Base-by-base conservation (phyloP, 1,140 invertebrate genomes). In the Hormaphis cornu region DNA sequence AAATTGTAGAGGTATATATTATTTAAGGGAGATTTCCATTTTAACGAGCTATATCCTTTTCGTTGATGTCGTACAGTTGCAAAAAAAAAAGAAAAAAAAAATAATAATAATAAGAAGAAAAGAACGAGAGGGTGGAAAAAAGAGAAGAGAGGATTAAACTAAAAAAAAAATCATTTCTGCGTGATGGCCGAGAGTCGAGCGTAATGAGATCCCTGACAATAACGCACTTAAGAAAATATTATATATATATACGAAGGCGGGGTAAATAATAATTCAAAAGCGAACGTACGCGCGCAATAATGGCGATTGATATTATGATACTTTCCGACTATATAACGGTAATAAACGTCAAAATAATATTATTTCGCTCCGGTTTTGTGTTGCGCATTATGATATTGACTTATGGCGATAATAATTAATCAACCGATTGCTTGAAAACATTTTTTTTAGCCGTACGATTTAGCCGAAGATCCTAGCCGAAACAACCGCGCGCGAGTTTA, bases 11-110 rank as follows among this genome's bases (percentile, higher is more conserved):
- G n/a, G n/a, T n/a, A n/a, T n/a, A n/a, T n/a, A n/a, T n/a, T 37
- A 58, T 58, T 7, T 37, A 16, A 40, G 54, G 7, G 24, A 40
- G 52, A 54, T 54, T 35, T 54, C 52, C 9, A 40, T 58, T 58
- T 58, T 58, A 58, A 58, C 54, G 54, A 58, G 54, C 20, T 16
- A 58, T 40, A 58, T 58, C 54, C 7, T 58, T 56, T 40, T 58
- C 10, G 35, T 37, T 26, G 35, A 58, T 58, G 35, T 58, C 54
- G 20, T 58, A 35, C 20, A 40, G n/a, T n/a, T n/a, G n/a, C n/a
- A n/a, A n/a, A n/a, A n/a, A n/a, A n/a, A n/a, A n/a, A n/a, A n/a
- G n/a, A n/a, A n/a, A n/a, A n/a, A n/a, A n/a, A n/a, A n/a, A n/a
- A n/a, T n/a, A n/a, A n/a, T n/a, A n/a, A n/a, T n/a, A n/a, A 26